Base-by-base conservation (phyloP, 2,888 invertebrate species). In the Quadroppia sp. region DNA sequence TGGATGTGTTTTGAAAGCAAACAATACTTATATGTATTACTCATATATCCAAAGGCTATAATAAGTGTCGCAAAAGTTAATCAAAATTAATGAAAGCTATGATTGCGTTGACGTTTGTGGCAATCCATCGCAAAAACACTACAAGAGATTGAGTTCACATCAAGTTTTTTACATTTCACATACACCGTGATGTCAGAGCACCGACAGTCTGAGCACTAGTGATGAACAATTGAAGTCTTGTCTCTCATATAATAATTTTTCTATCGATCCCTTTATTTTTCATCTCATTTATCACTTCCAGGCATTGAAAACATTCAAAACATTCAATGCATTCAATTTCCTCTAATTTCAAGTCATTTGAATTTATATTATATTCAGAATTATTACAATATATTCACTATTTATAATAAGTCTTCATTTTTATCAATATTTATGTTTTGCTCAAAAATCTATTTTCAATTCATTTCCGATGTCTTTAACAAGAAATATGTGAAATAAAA, bases 41-140 rank as follows among this genome's bases (percentile, higher is more conserved):
- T 40, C 40, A 40, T 67, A 17, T 67, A 23, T 36, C 40, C 23
- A 67, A 42, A 67, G 67, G 40, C 30, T 40, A 67, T 67, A 67
- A 67, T 40, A 67, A 42, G 40, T 67, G 40, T 67, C 42, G 20
- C 2, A 36, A 30, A 23, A 67, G 40, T 67, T 67, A 67, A 67
- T 67, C 67, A 67, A 67, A 67, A 67, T 67, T 67, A 67, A 67
- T 67, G 42, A 67, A 67, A 67, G 67, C 25, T 67, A 67, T 67
- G 42, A 67, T 67, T 67, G 67, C 25, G 40, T 42, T 67, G 67
- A 67, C 36, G 59, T 61, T 61, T 61, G 59, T 61, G 59, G 59
- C 59, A 30, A 61, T 61, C 20, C 56, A 56, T 56, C 17, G 56
- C 25, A 48, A n/a, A 48, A 6, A 48, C 48, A 9, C 48, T n/a